These are phyloP conservation scores for Acleris literana DNA, from an alignment of 2,888 invertebrate genomes.

Conservation along the genomic window DNA sequence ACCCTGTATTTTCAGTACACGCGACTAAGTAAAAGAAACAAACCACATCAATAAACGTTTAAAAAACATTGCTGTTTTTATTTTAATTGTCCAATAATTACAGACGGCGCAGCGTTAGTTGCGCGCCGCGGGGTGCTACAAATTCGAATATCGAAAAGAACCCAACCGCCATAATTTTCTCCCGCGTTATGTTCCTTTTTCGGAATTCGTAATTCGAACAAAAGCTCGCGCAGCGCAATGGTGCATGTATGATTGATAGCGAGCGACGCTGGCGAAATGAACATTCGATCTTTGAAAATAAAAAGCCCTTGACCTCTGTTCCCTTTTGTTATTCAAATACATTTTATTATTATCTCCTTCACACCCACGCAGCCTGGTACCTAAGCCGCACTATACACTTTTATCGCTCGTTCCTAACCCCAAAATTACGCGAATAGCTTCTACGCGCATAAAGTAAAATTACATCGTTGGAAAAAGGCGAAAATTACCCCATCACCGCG, in stretches of 20 bases:
- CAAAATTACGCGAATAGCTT: conserved; percentile 50
- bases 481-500: conserved; percentile 69
- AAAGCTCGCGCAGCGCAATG: conserved; percentile 79
- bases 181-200: conserved; percentile 75
- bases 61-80: conserved; percentile 60
- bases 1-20: conserved; percentile 7
- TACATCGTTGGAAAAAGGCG: conserved; percentile 65
- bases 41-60: conserved; percentile 36
- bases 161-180: conserved; percentile 74
- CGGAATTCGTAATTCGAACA: conserved; percentile 79
- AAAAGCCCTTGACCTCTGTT: conserved; percentile 74
- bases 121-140: conserved; percentile 63
- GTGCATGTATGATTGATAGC: conserved; percentile 82
- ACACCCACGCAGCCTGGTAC: conserved; percentile 20
- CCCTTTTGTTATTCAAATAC: conserved; percentile 46
- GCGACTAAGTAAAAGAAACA: conserved; percentile 12
- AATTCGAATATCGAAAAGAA: conserved; percentile 70
- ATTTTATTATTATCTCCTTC: conserved; percentile 28
- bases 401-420: conserved; percentile 60
- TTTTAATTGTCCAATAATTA: conserved; percentile 73
- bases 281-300: conserved; percentile 65
- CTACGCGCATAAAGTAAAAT: conserved; percentile 55
- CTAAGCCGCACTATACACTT: conserved; percentile 52
- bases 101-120: conserved; percentile 52
- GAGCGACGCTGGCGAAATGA: conserved; percentile 60